Percentiles rank a stretch among this genome's conserved stretches.
phyloP scores from a whole-genome alignment of 2,888 invertebrate species.

The Latheticus oryzae region DNA sequence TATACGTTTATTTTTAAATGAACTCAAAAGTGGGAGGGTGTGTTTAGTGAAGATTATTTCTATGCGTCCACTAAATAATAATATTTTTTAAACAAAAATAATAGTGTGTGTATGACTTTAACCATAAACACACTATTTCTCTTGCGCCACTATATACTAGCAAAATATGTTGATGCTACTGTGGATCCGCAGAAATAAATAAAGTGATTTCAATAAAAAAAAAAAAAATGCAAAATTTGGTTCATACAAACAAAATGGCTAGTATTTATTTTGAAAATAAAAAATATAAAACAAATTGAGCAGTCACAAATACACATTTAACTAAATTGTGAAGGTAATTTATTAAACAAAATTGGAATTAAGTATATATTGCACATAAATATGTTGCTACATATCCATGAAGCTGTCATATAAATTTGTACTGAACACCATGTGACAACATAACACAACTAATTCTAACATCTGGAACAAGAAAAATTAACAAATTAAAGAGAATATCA shows the following conservation, averaged over 20 bases:
- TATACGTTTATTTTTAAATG: conserved; percentile 16
- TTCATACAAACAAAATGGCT: conserved; percentile 40
- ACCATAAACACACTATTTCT: too few relatives aligned
- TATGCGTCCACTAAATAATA: too few relatives aligned
- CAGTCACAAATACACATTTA: conserved; percentile 37
- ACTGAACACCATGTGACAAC: conserved; percentile 64
- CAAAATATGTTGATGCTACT: too few relatives aligned
- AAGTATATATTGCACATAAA: conserved; percentile 65
- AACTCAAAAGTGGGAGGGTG: conserved; percentile 14
- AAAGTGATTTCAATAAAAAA: neutral
- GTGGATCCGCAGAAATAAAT: too few relatives aligned
- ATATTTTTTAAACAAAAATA: too few relatives aligned
- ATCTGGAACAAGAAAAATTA: conserved; percentile 62
- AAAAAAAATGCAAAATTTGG: conserved; percentile 3
- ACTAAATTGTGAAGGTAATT: conserved; percentile 43
- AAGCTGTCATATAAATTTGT: conserved; percentile 62
- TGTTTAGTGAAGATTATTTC: too few relatives aligned
- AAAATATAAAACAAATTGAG: conserved; percentile 36
- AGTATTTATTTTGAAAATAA: conserved; percentile 36
- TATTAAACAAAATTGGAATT: conserved; percentile 49
- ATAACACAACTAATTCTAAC: conserved; percentile 60
- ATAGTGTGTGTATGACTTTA: too few relatives aligned
- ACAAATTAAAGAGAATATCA: conserved; percentile 64
- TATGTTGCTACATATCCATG: conserved; percentile 61
- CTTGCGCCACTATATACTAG: too few relatives aligned